Evolutionary conservation across 1,140 invertebrate genomes (phyloP).

Genomic region (Drosophila ananassae): DNA sequence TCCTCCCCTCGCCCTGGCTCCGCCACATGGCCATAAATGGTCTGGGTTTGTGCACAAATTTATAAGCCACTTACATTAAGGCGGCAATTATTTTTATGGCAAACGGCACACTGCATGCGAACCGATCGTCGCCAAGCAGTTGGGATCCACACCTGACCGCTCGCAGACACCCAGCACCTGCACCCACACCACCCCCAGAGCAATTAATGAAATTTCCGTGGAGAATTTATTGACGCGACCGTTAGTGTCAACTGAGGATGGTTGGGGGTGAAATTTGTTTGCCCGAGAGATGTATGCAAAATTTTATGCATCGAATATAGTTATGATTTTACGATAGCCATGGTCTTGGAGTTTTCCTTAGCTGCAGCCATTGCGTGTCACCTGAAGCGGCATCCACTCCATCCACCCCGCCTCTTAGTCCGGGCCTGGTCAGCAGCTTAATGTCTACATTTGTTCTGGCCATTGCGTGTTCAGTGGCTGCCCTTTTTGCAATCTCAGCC

Average conservation of each 20-base stretch:
- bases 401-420: not conserved
- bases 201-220: constrained; percentile 73
- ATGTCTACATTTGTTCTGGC: constrained; percentile 81
- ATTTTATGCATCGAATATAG: constrained; percentile 66
- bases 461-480: constrained; percentile 78
- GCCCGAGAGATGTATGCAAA: constrained; percentile 58
- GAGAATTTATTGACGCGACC: constrained; percentile 71
- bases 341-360: constrained; percentile 10
- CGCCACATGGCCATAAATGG: constrained; percentile 62
- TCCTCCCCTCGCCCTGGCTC: constrained; percentile 24
- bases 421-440: constrained; percentile 57
- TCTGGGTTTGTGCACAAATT: constrained; percentile 74
- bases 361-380: constrained; percentile 69
- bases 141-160: constrained; percentile 33
- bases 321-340: constrained; percentile 48
- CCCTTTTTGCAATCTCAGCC: constrained; percentile 52
- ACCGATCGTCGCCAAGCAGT: constrained; percentile 26
- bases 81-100: constrained; percentile 80
- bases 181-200: constrained; percentile 23
- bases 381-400: constrained; percentile 42
- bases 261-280: constrained; percentile 34
- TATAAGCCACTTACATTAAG: constrained; percentile 78
- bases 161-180: constrained; percentile 41
- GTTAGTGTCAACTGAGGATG: constrained; percentile 41
- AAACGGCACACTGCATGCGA: constrained; percentile 42